Percentiles rank a stretch among this genome's conserved stretches.
These are phyloP conservation scores for Corapipo altera DNA, from an alignment of 2,113 vertebrate species.

Conservation along the genomic window DNA sequence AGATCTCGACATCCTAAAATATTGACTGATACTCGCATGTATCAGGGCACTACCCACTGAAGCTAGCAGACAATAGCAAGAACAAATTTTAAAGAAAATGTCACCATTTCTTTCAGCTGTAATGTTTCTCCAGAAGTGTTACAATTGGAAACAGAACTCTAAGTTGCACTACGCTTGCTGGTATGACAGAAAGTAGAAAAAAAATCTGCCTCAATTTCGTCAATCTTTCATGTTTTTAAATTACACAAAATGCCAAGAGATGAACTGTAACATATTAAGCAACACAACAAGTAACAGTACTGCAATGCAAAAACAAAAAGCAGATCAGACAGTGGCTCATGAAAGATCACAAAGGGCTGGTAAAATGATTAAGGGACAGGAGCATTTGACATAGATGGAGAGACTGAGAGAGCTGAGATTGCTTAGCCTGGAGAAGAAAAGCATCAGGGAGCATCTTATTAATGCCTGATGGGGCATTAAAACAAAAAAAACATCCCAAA, in stretches of 20 bases:
- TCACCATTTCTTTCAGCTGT: neutral
- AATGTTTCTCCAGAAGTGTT: neutral
- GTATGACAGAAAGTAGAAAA: neutral
- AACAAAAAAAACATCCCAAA: rapidly evolving
- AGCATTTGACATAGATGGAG: neutral
- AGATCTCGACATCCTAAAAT: neutral
- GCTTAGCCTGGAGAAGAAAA: neutral
- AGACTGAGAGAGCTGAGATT: neutral
- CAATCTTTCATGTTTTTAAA: neutral
- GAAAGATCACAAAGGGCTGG: neutral
- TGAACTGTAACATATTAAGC: neutral
- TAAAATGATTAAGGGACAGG: neutral
- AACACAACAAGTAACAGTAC: neutral
- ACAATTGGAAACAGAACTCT: neutral
- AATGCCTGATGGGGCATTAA: neutral
- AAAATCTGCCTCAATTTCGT: neutral
- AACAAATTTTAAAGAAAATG: neutral
- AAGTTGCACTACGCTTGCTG: neutral
- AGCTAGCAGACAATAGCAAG: neutral
- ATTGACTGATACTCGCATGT: neutral
- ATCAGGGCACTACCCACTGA: neutral
- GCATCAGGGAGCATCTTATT: neutral
- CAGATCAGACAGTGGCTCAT: neutral
- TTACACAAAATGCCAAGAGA: neutral
- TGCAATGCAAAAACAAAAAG: neutral